These are phyloP conservation scores for Drosophila conformis DNA, from an alignment of 2,888 invertebrate species.

Conservation along the genomic window DNA sequence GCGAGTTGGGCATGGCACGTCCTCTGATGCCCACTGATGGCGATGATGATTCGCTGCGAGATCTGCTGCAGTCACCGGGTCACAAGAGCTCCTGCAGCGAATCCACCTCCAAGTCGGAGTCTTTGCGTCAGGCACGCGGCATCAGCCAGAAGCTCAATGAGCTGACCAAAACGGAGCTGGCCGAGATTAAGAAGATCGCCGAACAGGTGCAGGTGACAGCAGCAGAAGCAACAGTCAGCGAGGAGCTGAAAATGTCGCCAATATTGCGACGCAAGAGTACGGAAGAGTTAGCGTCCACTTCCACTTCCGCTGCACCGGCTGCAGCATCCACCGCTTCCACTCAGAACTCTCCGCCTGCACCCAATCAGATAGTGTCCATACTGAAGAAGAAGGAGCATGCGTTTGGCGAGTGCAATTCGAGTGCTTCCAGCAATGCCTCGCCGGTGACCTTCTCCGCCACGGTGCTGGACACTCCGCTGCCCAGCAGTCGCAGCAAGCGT, in stretches of 20 bases:
- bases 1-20: slow-evolving; percentile 83
- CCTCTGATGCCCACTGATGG: slow-evolving; percentile 75
- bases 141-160: slow-evolving; percentile 83
- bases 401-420: slow-evolving; percentile 83
- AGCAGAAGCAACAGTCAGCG: not conserved
- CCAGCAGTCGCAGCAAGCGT: slow-evolving; percentile 85
- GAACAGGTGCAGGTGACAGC: slow-evolving; percentile 71
- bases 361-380: slow-evolving; percentile 87
- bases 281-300: slow-evolving; percentile 80
- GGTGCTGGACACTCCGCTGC: slow-evolving; percentile 88
- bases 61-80: slow-evolving; percentile 73
- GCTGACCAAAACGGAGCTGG: slow-evolving; percentile 83
- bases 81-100: slow-evolving; percentile 66
- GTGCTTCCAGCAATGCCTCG: slow-evolving; percentile 87
- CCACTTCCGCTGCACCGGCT: not conserved
- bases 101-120: slow-evolving; percentile 65
- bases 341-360: slow-evolving; percentile 82
- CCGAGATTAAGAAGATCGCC: slow-evolving; percentile 84
- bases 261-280: slow-evolving; percentile 83
- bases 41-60: slow-evolving; percentile 80
- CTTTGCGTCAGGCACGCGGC: slow-evolving; percentile 63
- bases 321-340: slow-evolving; percentile 5
- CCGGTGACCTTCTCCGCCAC: slow-evolving; percentile 93
- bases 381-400: slow-evolving; percentile 88
- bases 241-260: slow-evolving; percentile 76